Conservation (phyloP, 2,113 vertebrate species). For the Cyrtonyx montezumae region DNA sequence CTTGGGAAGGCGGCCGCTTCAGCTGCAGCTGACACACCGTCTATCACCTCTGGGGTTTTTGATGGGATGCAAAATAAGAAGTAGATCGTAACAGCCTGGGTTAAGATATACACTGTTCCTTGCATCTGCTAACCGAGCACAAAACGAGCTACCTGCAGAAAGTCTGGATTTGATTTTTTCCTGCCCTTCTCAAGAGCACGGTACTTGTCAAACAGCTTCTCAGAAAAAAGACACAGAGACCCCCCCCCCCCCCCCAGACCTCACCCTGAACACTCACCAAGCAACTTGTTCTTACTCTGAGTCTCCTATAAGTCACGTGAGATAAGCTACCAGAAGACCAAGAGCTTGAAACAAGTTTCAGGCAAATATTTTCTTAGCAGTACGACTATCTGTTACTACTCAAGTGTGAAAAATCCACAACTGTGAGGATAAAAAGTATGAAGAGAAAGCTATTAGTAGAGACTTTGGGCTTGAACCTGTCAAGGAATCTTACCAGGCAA, state of each 20-base stretch:
- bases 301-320: neutral
- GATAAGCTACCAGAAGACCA: neutral
- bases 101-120: neutral
- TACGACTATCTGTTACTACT: neutral
- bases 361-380: neutral
- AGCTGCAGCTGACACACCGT: neutral
- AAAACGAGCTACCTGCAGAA: neutral
- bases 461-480: neutral
- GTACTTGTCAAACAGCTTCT: neutral
- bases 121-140: neutral
- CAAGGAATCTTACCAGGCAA: neutral
- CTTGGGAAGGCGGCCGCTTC: neutral
- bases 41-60: neutral
- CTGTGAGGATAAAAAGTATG: neutral
- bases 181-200: neutral
- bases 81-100: neutral
- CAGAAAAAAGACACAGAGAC: neutral
- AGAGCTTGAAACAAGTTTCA: neutral
- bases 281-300: neutral
- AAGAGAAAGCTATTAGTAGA: neutral
- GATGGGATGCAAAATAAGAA: neutral
- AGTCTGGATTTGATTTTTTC: neutral
- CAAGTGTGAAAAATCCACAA: neutral
- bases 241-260: neutral
- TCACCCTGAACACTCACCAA: neutral